Conservation (phyloP, 2,113 vertebrate genomes). For the Crotalus viridis region DNA sequence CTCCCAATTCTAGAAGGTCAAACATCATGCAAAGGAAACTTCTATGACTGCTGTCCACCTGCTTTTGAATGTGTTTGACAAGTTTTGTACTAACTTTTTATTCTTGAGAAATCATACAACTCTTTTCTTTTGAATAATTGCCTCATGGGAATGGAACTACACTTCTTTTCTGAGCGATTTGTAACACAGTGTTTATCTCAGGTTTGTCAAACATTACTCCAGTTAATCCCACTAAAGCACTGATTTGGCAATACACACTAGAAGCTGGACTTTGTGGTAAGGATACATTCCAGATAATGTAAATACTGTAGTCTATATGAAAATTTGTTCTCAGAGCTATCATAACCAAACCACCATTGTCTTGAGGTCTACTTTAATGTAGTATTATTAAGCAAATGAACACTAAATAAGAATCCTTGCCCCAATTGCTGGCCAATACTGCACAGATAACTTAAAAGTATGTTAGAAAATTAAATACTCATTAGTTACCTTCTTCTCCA, state of each 20-base stretch:
- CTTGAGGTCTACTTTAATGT: neutral
- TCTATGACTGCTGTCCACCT: neutral
- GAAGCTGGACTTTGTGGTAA: neutral
- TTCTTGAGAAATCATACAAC: no score
- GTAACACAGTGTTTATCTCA: neutral
- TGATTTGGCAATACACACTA: neutral
- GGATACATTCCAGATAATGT: neutral
- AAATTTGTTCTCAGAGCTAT: neutral
- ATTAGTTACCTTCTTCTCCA: conserved; percentile 84
- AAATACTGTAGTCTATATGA: neutral
- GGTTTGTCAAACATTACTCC: neutral
- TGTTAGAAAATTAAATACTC: accelerated
- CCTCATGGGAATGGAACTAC: neutral
- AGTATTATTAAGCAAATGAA: neutral
- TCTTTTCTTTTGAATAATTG: neutral
- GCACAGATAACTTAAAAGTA: neutral
- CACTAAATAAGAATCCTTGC: neutral
- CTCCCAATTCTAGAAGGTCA: neutral
- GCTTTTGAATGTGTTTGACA: neutral
- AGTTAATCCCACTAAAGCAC: neutral
- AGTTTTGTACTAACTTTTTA: neutral
- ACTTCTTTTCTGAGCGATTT: no score
- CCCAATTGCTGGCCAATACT: neutral
- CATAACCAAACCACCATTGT: neutral
- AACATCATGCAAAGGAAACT: no score